A percentile compares a stretch with the other conserved stretches of the same genome.
These are phyloP conservation scores for Fregata magnificens DNA, from an alignment of 2,113 vertebrate species.

Conservation along the genomic window DNA sequence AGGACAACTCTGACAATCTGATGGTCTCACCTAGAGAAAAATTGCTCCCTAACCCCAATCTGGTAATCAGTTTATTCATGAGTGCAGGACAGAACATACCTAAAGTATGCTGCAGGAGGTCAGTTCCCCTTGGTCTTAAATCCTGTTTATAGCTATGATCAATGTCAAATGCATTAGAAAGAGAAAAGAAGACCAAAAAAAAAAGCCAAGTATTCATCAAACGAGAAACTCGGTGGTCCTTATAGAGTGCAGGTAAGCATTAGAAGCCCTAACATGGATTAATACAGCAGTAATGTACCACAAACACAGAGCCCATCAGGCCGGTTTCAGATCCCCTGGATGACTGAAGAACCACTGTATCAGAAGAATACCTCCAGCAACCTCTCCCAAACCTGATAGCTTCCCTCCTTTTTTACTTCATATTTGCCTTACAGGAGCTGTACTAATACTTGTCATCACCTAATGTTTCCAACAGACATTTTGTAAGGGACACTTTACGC, in stretches of 20 bases:
- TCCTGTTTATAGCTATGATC: background rate
- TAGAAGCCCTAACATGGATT: background rate
- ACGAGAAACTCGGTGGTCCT: background rate
- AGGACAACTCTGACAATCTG: background rate
- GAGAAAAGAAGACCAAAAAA: background rate
- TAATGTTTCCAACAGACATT: background rate
- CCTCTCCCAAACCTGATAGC: background rate
- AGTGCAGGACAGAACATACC: background rate
- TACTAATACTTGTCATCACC: background rate
- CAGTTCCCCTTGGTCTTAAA: background rate
- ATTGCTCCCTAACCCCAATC: background rate
- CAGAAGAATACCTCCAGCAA: background rate
- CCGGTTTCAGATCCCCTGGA: background rate
- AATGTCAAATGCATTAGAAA: background rate
- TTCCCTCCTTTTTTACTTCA: background rate
- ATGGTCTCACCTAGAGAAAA: background rate
- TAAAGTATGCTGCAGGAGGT: background rate
- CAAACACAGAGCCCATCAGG: background rate
- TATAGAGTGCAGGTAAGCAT: background rate
- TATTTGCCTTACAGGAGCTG: background rate
- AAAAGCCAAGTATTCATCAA: background rate
- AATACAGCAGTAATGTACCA: background rate
- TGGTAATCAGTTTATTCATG: background rate
- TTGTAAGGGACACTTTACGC: background rate
- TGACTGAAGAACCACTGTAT: background rate